Evolutionary conservation across 1,140 invertebrate genomes (phyloP).

Genomic region (Eubasilissa regina): DNA sequence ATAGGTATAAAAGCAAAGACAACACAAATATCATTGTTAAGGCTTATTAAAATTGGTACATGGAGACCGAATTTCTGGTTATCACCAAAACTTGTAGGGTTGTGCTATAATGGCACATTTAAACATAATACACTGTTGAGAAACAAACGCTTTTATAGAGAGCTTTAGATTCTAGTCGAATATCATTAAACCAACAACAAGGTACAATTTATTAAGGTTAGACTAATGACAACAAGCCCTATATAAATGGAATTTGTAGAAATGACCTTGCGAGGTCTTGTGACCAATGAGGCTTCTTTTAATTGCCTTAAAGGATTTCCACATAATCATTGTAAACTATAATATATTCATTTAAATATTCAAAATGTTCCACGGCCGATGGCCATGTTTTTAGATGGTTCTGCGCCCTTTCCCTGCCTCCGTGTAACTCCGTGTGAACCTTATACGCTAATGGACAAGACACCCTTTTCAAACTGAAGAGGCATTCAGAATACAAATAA

Average conservation of each 20-base stretch:
- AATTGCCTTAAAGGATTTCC: constrained; percentile 51
- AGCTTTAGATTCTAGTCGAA: no score
- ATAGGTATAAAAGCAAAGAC: no score
- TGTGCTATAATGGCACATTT: no score
- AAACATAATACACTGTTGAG: no score
- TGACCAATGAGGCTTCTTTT: constrained; percentile 34
- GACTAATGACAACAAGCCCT: not conserved
- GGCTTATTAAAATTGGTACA: no score
- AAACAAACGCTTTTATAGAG: no score
- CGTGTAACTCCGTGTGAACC: constrained; percentile 22
- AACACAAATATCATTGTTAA: no score
- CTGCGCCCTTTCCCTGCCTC: constrained; percentile 19
- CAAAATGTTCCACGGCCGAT: constrained; percentile 45
- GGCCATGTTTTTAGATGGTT: constrained; percentile 55
- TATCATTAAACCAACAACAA: not conserved
- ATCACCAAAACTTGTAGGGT: no score
- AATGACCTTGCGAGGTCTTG: constrained; percentile 4
- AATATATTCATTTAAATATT: constrained; percentile 56
- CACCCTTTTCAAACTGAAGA: constrained; percentile 53
- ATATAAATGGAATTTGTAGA: not conserved
- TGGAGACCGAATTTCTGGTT: no score
- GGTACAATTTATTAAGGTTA: not conserved
- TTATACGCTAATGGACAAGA: constrained; percentile 48
- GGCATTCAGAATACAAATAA: constrained; percentile 55
- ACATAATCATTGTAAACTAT: constrained; percentile 58